phyloP scores from a whole-genome alignment of 2,888 invertebrate genomes.

The Leptopilina syphax region DNA sequence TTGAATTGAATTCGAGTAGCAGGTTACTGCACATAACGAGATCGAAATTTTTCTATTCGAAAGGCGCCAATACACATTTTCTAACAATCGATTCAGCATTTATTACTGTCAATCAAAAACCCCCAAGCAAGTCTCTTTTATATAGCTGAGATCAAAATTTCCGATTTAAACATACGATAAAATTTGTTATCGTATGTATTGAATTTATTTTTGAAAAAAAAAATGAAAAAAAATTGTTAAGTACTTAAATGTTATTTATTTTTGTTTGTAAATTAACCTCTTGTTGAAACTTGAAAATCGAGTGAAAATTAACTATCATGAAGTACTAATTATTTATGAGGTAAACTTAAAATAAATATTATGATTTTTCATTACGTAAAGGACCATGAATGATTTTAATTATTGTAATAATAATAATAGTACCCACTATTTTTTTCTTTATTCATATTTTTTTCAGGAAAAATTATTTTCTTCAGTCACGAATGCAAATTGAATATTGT shows the following conservation, averaged over 20 bases:
- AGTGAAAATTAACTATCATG: not conserved
- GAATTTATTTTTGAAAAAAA: no score
- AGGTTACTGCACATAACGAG: constrained; percentile 24
- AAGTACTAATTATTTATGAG: constrained; percentile 26
- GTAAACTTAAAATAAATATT: constrained; percentile 16
- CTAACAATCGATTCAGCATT: constrained; percentile 32
- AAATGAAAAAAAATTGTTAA: no score
- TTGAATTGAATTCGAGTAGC: constrained; percentile 29
- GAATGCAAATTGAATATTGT: constrained; percentile 10
- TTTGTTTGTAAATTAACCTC: no score
- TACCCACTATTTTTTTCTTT: no score
- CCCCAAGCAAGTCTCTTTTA: not conserved
- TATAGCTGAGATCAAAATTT: not conserved
- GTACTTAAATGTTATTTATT: no score
- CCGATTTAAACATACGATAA: constrained; percentile 16
- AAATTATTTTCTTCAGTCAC: not conserved
- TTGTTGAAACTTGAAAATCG: no score
- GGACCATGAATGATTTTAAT: constrained; percentile 6
- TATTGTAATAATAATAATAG: constrained; percentile 14
- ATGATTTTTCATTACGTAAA: not conserved
- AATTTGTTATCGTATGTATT: constrained; percentile 9
- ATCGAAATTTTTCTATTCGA: not conserved
- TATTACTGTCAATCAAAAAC: constrained; percentile 26
- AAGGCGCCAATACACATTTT: constrained; percentile 26
- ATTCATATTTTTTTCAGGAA: no score